A percentile compares a stretch with the other conserved stretches of the same genome.
Evolutionary conservation across 2,888 invertebrate species (phyloP).

Genomic region (Platycheirus rosarum): DNA sequence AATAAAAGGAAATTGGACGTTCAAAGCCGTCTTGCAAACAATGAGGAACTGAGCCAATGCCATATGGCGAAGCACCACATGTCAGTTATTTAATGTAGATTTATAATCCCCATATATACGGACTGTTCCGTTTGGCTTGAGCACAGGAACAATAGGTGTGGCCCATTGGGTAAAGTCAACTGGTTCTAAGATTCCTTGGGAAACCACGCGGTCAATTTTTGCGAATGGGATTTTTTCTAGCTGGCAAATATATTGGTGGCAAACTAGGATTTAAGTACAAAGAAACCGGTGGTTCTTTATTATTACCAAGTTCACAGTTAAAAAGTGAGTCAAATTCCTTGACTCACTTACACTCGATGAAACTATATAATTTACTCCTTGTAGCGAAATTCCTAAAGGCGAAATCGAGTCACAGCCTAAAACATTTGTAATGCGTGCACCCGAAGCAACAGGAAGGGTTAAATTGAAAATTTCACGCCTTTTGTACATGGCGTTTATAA

Average conservation of each 20-base stretch:
- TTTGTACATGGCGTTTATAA: conserved; percentile 45
- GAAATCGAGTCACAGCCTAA: conserved; percentile 51
- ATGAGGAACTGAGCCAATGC: conserved; percentile 49
- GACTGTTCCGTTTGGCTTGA: conserved; percentile 68
- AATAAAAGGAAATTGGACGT: conserved; percentile 28
- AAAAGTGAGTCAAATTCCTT: conserved; percentile 50
- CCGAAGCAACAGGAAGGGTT: conserved; percentile 52
- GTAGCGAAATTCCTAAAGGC: conserved; percentile 53
- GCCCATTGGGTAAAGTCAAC: conserved; percentile 49
- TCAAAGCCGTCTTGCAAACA: conserved; percentile 21
- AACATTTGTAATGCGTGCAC: conserved; percentile 27
- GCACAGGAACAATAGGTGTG: conserved; percentile 53
- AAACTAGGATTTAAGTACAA: conserved; percentile 20
- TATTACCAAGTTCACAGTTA: conserved; percentile 22
- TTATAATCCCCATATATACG: conserved; percentile 76
- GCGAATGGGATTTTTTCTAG: conserved; percentile 53
- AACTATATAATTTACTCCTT: conserved; percentile 52
- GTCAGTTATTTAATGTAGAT: conserved; percentile 76
- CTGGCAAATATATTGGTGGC: conserved; percentile 21
- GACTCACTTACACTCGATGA: conserved; percentile 18
- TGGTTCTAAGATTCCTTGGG: conserved; percentile 73
- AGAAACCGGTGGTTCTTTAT: conserved; percentile 48
- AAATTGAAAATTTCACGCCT: conserved; percentile 19
- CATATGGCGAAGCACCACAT: conserved; percentile 54
- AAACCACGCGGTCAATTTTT: conserved; percentile 71